Conservation (phyloP, 2,888 invertebrate genomes). For the Ceriagrion tenellum region DNA sequence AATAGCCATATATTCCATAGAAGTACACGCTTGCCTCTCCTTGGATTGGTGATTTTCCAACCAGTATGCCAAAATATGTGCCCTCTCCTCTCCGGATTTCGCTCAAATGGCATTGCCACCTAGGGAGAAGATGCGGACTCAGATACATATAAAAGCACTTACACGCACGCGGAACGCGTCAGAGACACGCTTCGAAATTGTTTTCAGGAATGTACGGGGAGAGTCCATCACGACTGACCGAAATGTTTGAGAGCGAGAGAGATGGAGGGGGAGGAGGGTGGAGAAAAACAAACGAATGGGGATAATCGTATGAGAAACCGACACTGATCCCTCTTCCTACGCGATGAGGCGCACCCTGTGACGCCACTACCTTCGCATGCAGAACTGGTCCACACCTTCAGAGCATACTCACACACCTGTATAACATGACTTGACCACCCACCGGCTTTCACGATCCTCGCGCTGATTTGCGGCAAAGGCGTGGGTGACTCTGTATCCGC, state of each 20-base stretch:
- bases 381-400: not conserved
- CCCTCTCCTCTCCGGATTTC: not conserved
- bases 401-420: not conserved
- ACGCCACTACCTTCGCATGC: not conserved
- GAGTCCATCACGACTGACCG: conserved; percentile 62
- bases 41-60: not conserved
- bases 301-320: conserved; percentile 42
- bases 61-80: not conserved
- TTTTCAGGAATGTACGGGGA: conserved; percentile 8
- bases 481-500: not conserved
- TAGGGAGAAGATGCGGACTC: conserved; percentile 5
- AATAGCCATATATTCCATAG: not conserved
- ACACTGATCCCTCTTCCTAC: not conserved
- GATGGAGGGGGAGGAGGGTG: not conserved
- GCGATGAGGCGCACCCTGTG: not conserved
- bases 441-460: not conserved
- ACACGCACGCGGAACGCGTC: not conserved
- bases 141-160: conserved; percentile 52
- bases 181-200: conserved; percentile 13
- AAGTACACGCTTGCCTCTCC: not conserved
- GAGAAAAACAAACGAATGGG: conserved; percentile 33
- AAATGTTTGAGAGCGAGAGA: not conserved
- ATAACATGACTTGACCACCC: not conserved
- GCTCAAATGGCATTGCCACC: conserved; percentile 13
- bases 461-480: not conserved